A percentile compares a stretch with the other conserved stretches of the same genome.
These are phyloP conservation scores for Dipodomys ordii DNA, from an alignment of 2,113 vertebrate genomes.

Conservation along the genomic window DNA sequence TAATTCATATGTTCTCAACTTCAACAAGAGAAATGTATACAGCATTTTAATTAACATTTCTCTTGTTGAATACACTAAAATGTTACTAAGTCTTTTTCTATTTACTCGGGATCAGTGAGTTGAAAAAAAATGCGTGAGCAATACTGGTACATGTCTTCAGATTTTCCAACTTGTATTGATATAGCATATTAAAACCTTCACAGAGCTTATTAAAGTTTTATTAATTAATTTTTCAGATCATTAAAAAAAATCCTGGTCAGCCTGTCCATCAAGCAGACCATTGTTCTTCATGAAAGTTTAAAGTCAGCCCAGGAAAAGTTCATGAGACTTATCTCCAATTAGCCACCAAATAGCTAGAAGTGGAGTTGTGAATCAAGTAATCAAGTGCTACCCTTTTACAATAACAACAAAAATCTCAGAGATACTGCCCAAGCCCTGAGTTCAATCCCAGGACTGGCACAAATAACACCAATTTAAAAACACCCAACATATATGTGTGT, in stretches of 20 bases:
- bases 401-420: too few species aligned
- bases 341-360: too few species aligned
- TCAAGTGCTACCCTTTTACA: too few species aligned
- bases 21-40: not conserved
- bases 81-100: slow-evolving; percentile 59
- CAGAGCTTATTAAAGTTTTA: slow-evolving; percentile 56
- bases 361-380: too few species aligned
- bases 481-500: not conserved
- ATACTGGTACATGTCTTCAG: slow-evolving; percentile 62
- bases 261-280: slow-evolving; percentile 78
- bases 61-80: slow-evolving; percentile 64
- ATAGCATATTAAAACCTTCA: slow-evolving; percentile 75
- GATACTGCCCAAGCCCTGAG: too few species aligned
- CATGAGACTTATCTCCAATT: too few species aligned
- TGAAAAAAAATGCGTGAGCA: slow-evolving; percentile 75
- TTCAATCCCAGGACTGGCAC: too few species aligned
- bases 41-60: slow-evolving; percentile 57
- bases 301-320: too few species aligned
- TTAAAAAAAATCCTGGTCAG: slow-evolving; percentile 60
- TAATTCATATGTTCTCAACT: not conserved
- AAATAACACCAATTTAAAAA: too few species aligned
- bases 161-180: slow-evolving; percentile 76
- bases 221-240: slow-evolving; percentile 73
- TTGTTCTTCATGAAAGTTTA: slow-evolving; percentile 75
- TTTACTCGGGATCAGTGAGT: slow-evolving; percentile 73